Evolutionary conservation across 2,888 invertebrate species (phyloP), one percentile per base, ranked within the genome.

Genomic region (Cheilosia variabilis): DNA sequence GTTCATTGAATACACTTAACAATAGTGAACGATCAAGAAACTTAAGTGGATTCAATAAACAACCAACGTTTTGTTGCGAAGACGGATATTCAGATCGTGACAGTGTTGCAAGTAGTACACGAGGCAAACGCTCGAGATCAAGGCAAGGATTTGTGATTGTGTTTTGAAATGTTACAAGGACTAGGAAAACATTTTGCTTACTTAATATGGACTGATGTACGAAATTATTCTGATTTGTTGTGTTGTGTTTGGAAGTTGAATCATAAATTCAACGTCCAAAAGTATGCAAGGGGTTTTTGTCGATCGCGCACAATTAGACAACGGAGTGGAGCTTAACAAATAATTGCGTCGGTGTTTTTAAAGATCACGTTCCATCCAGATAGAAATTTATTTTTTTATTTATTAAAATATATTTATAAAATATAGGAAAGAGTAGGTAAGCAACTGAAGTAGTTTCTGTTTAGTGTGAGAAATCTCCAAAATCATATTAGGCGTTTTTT

Each of bases 51-150:
- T 89, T 88, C 84, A 89, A 90, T 87, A 89, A 89, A 87, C 89
- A 89, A 86, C 76, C 75, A 77, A 50, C 27, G 6, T 62, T 37
- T 24, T 58, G 52, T 88, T 69, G 73, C 88, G 65, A 88, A 15
- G 80, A 88, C 80, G 79, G 89, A 87, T 80, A 89, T 76, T 91
- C 92, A 60, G 92, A 92, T 87, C 89, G 89, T 81, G 92, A 91
- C 19, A 92, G 91, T 88, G 77, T 91, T 81, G 84, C 84, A 31
- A 89, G 90, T 83, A 91, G 90, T 88, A 87, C 89, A 15, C 88
- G 91, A 57, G 89, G 90, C 62, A 91, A 90, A 84, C 88, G 91
- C 34, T 87, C 88, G 24, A 88, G 88, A 87, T 79, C 88, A 78
- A 90, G 90, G 90, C 89, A 90, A 89, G 89, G 71, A 83, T 53